Base-by-base conservation (phyloP, 2,888 invertebrate species). In the Phlogophora meticulosa region DNA sequence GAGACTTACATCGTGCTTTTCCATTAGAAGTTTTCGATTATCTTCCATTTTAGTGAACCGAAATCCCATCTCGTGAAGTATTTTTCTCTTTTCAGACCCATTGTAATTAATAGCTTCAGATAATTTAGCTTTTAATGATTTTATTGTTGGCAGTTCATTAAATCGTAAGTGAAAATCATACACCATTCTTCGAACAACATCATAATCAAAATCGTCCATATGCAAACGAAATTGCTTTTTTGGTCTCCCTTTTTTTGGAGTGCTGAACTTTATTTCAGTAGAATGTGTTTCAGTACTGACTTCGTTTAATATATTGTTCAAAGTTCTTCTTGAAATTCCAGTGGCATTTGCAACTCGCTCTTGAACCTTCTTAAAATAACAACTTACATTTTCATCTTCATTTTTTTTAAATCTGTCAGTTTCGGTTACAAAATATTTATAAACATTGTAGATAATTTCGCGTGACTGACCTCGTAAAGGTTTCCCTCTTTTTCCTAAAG, bases 81-180 rank as follows among this genome's bases (percentile, higher is more conserved):
- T 58, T 65, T 59, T 65, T 65, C 65, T 63, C 65, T 75, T 75
- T 72, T 75, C 69, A 60, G 69, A 74, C 51, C 58, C 62, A 71
- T 71, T 75, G 51, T 68, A 53, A 38, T 53, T 53, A 53, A 75
- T 73, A 65, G 73, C 52, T 46, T 73, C 65, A 73, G 59, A 66
- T 62, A n/a, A 71, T 59, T 75, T 67, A 52, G 57, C 60, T 75
- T 68, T 65, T 72, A 40, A 40, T 40, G 51, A 51, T 42, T 42
- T 42, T 64, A 68, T 48, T 68, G 57, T 65, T 40, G 61, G 68
- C 68, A 64, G 57, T 72, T 68, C 67, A 68, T 72, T 60, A 68
- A 72, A 61, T 65, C 66, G 38, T 38, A 38, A 38, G 38, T 38
- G 38, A 38, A 38, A 38, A 38, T 28, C 2, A 28, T 28, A 28